These are phyloP conservation scores for Tubulanus polymorphus DNA, from an alignment of 2,888 invertebrate species.

Conservation along the genomic window DNA sequence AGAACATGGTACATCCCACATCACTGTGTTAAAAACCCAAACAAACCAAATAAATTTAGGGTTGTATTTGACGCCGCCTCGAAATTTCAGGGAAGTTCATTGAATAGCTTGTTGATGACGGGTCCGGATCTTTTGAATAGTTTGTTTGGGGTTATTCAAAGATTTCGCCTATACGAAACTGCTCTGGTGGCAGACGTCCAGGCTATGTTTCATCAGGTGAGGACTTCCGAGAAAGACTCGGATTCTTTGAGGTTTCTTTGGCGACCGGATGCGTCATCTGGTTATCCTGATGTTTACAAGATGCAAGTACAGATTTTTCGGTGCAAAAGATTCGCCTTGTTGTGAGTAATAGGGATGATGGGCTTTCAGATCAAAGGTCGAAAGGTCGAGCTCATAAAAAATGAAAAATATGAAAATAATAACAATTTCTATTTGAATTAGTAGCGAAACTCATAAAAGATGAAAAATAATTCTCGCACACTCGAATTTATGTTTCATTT, in stretches of 20 bases:
- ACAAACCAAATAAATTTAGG: not conserved
- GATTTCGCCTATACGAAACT: not conserved
- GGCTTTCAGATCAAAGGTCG: no score
- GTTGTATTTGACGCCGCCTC: constrained; percentile 1
- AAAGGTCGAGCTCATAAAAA: no score
- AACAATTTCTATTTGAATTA: no score
- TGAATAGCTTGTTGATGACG: not conserved
- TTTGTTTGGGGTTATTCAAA: not conserved
- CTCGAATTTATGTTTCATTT: no score
- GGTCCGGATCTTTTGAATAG: constrained; percentile 2
- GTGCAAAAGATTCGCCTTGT: no score
- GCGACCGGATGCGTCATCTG: not conserved
- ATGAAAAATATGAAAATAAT: no score
- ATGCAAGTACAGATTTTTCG: no score
- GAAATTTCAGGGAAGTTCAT: not conserved
- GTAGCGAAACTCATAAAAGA: no score
- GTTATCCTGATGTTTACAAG: no score
- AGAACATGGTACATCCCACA: not conserved
- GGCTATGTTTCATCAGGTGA: not conserved
- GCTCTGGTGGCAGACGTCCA: not conserved
- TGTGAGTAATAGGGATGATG: no score
- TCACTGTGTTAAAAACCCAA: not conserved
- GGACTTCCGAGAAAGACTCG: not conserved
- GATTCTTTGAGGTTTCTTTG: not conserved
- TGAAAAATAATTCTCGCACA: no score